Conservation (phyloP, 1,140 invertebrate genomes). For the Lepeophtheirus salmonis region DNA sequence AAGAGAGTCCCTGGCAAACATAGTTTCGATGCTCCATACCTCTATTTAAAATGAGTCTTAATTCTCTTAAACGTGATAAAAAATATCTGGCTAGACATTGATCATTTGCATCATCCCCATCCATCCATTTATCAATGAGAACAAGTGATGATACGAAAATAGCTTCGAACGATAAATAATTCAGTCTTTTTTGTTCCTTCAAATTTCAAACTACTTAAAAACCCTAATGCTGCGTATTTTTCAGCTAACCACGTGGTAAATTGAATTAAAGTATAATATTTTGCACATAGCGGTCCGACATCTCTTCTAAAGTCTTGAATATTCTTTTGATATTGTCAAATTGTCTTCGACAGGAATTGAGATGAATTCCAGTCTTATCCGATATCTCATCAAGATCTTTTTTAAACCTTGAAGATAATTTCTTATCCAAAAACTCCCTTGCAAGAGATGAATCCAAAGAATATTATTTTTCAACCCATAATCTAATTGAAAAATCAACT, state of each 20-base stretch:
- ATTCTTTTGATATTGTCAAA: constrained; percentile 89
- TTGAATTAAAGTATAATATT: constrained; percentile 70
- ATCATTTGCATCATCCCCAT: constrained; percentile 43
- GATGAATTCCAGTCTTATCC: constrained; percentile 53
- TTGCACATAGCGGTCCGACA: constrained; percentile 53
- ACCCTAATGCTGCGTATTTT: constrained; percentile 2
- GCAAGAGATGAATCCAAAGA: constrained; percentile 72
- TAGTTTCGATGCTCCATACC: constrained; percentile 76
- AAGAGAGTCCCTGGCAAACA: constrained; percentile 18
- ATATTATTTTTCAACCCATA: constrained; percentile 50
- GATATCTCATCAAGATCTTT: constrained; percentile 86
- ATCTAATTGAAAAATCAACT: neutral
- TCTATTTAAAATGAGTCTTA: constrained; percentile 63
- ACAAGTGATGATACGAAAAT: constrained; percentile 69
- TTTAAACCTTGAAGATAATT: constrained; percentile 66
- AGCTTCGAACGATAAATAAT: constrained; percentile 66
- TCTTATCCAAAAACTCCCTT: constrained; percentile 72
- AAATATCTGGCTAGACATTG: constrained; percentile 78
- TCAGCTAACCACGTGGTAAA: constrained; percentile 35
- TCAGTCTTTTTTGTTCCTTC: constrained; percentile 76
- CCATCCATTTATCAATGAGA: constrained; percentile 73
- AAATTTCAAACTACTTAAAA: constrained; percentile 46
- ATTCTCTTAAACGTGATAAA: constrained; percentile 61
- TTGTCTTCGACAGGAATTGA: constrained; percentile 56
- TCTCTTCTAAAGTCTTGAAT: constrained; percentile 80